Evolutionary conservation across 2,888 invertebrate species (phyloP).

Genomic region (Phortica okadai): DNA sequence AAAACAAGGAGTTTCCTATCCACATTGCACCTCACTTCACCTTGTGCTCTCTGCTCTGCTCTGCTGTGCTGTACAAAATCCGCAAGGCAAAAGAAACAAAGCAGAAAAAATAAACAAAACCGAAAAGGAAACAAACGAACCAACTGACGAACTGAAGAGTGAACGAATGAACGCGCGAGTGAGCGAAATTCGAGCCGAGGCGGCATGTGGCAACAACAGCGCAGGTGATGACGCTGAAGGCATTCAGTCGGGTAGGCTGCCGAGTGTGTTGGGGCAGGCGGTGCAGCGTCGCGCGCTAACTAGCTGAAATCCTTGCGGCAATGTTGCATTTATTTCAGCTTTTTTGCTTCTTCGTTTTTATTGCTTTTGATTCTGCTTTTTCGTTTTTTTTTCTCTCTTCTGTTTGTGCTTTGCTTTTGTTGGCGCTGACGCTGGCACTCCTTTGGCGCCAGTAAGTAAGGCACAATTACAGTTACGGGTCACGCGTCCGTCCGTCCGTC

Average conservation of each 20-base stretch:
- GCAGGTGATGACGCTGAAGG: conserved; percentile 48
- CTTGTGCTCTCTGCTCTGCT: not conserved
- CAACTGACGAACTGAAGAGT: conserved; percentile 45
- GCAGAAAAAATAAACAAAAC: not conserved
- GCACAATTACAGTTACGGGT: conserved; percentile 18
- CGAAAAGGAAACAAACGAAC: conserved; percentile 35
- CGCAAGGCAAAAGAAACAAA: not conserved
- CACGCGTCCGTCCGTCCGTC: not conserved
- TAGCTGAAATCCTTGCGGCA: conserved; percentile 54
- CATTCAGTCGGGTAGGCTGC: conserved; percentile 42
- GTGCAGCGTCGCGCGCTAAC: conserved; percentile 31
- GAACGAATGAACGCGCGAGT: conserved; percentile 29
- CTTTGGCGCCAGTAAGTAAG: conserved; percentile 19
- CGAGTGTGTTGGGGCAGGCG: not conserved
- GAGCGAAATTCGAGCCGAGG: conserved; percentile 63
- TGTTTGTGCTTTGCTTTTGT: not conserved
- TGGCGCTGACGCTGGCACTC: conserved; percentile 26
- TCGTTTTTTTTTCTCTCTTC: conserved; percentile 27
- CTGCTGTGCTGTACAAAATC: conserved; percentile 17
- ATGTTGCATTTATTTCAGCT: conserved; percentile 49
- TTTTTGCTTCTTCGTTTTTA: conserved; percentile 39
- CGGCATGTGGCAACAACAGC: conserved; percentile 63
- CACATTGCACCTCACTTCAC: conserved; percentile 15
- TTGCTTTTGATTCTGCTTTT: conserved; percentile 40
- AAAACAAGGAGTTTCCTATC: conserved; percentile 22